Base-by-base conservation (phyloP, 2,797 vertebrate genomes). In the Anableps anableps region DNA sequence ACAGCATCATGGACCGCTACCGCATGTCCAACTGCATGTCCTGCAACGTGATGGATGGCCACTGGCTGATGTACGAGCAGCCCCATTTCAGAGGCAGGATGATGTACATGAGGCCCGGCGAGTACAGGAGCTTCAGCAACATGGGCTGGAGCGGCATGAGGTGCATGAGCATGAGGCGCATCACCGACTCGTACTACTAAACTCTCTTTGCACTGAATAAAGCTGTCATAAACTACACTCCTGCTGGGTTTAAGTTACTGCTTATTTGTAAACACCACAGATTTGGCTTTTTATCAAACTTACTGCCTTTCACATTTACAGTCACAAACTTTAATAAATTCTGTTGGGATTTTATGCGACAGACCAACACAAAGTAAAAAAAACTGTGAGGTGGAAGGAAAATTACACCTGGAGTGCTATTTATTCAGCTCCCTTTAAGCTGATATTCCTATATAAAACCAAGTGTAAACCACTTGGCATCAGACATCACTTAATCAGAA, bases 61-160 rank as follows among this genome's bases (percentile, higher is more conserved):
- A 91, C 89, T 95, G 95, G 92, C 85, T 96, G 85, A 95, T 95
- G 90, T 95, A 94, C 8, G 94, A 96, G 89, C 93, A 94, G 89
- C 48, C 93, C 80, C 85, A 88, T 72, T 95, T 89, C 88, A 90
- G 85, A 34, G 94, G 93, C 79, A 76, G 72, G 77, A 91, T 93
- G 87, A 93, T 93, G 88, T 95, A 95, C 91, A 85, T 94, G 86
- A 94, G 95, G 87, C 88, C 91, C 0, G 88, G 92, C 6, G 92
- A 96, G 88, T 93, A 96, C 85, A 91, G 89, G 87, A 94, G 43
- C 88, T 95, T 92, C 91, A 89, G 89, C 31, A 92, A 92, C 87
- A 92, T 92, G 86, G 89, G 93, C 53, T 1, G 76, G 70, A 94
- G 91, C 50, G 64, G 88, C 47, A 96, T 94, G 91, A 94, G 83